phyloP scores from a whole-genome alignment of 1,140 invertebrate genomes.

The Drosophila nigromelanica region DNA sequence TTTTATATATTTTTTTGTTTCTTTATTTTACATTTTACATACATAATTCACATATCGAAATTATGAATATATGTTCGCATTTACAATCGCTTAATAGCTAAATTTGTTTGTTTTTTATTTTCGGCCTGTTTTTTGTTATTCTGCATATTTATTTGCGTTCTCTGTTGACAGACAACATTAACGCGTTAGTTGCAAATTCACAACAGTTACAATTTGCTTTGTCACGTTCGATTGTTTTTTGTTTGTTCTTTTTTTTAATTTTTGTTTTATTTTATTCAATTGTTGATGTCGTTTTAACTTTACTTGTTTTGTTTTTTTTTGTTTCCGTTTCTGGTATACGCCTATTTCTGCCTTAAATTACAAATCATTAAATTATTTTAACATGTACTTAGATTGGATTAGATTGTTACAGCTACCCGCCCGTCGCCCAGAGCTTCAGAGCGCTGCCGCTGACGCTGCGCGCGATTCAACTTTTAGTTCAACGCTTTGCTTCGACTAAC shows the following conservation, averaged over 20 bases:
- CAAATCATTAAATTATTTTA: constrained; percentile 81
- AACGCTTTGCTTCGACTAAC: constrained; percentile 62
- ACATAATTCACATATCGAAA: constrained; percentile 73
- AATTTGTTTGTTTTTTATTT: constrained; percentile 73
- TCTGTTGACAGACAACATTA: constrained; percentile 50
- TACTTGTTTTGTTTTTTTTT: constrained; percentile 45
- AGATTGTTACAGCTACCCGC: constrained; percentile 82
- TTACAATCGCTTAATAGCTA: constrained; percentile 74
- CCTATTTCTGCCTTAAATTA: constrained; percentile 76
- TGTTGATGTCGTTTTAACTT: constrained; percentile 34
- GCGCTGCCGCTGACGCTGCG: constrained; percentile 47
- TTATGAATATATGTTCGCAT: constrained; percentile 73
- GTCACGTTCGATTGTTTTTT: constrained; percentile 62
- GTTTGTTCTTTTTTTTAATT: constrained; percentile 18
- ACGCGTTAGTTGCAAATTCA: constrained; percentile 36
- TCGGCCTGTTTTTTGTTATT: constrained; percentile 44
- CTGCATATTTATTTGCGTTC: constrained; percentile 9
- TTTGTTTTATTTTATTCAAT: constrained; percentile 37
- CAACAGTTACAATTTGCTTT: constrained; percentile 68
- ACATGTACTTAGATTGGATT: constrained; percentile 81
- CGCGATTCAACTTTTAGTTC: constrained; percentile 69
- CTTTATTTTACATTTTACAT: constrained; percentile 82
- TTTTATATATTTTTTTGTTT: constrained; percentile 82
- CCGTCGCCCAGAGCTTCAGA: constrained; percentile 69
- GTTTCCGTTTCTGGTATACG: constrained; percentile 63